Evolutionary conservation across 2,797 vertebrate species (phyloP), one percentile per base, ranked within the genome.

Genomic region (Channallabes apus): DNA sequence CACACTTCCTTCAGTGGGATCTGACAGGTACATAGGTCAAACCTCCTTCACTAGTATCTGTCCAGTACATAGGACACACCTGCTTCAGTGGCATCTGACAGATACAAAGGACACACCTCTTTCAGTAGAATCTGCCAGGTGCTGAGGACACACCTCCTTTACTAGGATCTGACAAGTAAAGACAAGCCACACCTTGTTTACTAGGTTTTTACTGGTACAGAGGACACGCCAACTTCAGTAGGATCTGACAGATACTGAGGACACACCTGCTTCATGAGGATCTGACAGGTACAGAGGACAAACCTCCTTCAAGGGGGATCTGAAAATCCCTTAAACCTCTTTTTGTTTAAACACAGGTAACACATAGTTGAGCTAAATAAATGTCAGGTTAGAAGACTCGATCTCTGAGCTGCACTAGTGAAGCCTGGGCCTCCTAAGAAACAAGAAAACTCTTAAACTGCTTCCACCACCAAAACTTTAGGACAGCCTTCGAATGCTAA

Each of bases 401-500:
- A 76, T 82, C 51, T 75, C 22, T 32, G 32, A 51, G 59, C 67
- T 46, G 65, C 20, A 72, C 27, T 54, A 41, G 24, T 51, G 67
- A 51, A 24, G 7, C n/a, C 35, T 17, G n/a, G 7, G 14, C 35
- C 20, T 35, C 20, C 65, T 80, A 73, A 80, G 24, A 72, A 24
- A 65, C 11, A 32, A 61, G 18, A 15, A 64, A 64, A 79, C 51
- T 72, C 62, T 82, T 17, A 38, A 58, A 46, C 84, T 58, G 51
- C 20, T 59, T 56, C 62, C 54, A 68, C 41, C 20, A 15, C 46
- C 56, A 61, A 38, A 71, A 82, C 80, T 82, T 78, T 54, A 35
- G 69, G 11, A 71, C 56, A 4, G 29, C 11, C 35, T 58, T 18
- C 58, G 79, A 85, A 85, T 85, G 79, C 32, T 82, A 68, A 85